Evolutionary conservation across 2,797 vertebrate genomes (phyloP).

Genomic region (Microctenopoma steveboyesi): DNA sequence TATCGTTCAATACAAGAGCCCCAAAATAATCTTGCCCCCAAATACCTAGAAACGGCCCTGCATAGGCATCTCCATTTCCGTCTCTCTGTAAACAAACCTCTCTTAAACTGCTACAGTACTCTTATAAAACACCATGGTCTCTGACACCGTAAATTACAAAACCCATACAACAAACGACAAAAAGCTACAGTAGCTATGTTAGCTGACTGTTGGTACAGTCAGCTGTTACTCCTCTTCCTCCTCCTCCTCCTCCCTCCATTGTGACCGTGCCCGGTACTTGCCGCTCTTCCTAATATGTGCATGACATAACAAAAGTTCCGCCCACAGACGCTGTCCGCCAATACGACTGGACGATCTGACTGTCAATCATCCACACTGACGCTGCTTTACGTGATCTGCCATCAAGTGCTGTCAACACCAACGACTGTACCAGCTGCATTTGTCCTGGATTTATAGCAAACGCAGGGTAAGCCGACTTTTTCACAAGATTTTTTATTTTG

Average conservation of each 20-base stretch:
- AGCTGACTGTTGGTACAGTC: neutral
- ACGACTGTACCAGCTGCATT: constrained; percentile 19
- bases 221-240: neutral
- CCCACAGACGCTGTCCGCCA: neutral
- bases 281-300: constrained; percentile 57
- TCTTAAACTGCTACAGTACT: neutral
- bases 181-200: neutral
- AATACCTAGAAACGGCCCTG: no score
- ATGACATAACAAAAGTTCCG: neutral
- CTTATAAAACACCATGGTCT: constrained; percentile 14
- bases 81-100: neutral
- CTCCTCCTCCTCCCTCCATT: neutral
- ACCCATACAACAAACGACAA: neutral
- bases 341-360: constrained; percentile 48
- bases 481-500: neutral
- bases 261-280: neutral
- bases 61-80: neutral
- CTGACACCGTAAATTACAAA: neutral
- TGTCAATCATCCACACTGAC: constrained; percentile 37
- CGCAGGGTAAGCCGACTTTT: constrained; percentile 62
- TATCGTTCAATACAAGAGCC: no score
- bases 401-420: constrained; percentile 38
- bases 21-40: no score
- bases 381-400: constrained; percentile 19
- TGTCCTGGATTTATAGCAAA: constrained; percentile 38